phyloP scores from a whole-genome alignment of 2,113 vertebrate genomes.

The Micromys minutus region DNA sequence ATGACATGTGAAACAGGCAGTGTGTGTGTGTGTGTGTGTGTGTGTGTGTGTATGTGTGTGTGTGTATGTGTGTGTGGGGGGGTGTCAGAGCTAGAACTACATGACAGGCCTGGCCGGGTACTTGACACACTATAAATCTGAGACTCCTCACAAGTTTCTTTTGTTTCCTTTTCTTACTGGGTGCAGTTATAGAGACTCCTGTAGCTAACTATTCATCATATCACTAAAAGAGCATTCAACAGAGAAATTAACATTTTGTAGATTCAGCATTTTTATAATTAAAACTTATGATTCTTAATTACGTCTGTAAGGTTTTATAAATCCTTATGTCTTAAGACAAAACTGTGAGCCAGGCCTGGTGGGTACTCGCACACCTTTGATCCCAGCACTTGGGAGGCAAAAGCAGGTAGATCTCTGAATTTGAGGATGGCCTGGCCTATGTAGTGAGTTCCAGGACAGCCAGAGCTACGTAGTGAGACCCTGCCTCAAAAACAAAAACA shows the following conservation, averaged over 20 bases:
- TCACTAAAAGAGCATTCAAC: slow-evolving; percentile 4
- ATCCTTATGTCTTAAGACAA: slow-evolving; percentile 22
- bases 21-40: too few relatives aligned
- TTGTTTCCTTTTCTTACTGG: neutral
- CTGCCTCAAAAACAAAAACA: neutral
- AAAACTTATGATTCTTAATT: neutral
- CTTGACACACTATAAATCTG: neutral
- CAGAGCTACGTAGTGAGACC: neutral
- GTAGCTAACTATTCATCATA: neutral
- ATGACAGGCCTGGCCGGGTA: too few relatives aligned
- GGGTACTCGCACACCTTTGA: neutral
- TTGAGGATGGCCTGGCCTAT: neutral
- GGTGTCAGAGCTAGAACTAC: too few relatives aligned
- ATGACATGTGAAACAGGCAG: neutral
- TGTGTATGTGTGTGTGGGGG: too few relatives aligned
- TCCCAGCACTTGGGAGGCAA: neutral
- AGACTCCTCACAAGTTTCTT: slow-evolving; percentile 1
- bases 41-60: too few relatives aligned
- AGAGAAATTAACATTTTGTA: slow-evolving; percentile 45
- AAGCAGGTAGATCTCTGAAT: neutral
- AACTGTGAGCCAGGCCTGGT: neutral
- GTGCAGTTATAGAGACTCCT: neutral
- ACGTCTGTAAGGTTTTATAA: neutral
- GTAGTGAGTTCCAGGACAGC: neutral
- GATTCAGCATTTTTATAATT: slow-evolving; percentile 15